phyloP scores from a whole-genome alignment of 2,888 invertebrate genomes.

The Oconnorella tubifera region DNA sequence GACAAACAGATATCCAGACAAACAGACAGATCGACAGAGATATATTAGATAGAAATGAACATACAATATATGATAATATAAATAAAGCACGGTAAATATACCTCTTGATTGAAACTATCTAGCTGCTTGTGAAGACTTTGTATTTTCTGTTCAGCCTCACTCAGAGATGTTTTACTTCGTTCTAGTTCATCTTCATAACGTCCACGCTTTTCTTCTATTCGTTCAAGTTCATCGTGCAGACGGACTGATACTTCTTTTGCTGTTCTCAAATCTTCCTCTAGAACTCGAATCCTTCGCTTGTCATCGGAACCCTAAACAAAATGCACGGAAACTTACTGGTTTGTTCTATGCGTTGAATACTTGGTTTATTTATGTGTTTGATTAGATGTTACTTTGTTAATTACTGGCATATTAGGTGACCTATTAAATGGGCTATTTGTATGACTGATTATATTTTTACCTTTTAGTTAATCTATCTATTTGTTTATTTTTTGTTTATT shows the following conservation, averaged over 20 bases:
- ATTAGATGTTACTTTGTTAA: too few species aligned
- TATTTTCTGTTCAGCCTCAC: slow-evolving; percentile 49
- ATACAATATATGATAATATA: too few species aligned
- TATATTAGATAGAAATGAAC: background rate
- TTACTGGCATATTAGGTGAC: too few species aligned
- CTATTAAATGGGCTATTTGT: too few species aligned
- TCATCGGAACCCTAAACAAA: slow-evolving; percentile 40
- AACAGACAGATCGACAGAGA: background rate
- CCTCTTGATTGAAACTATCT: slow-evolving; percentile 35
- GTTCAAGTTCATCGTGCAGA: slow-evolving; percentile 57
- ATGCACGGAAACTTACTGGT: too few species aligned
- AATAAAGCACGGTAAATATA: slow-evolving; percentile 5
- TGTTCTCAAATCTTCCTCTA: slow-evolving; percentile 80
- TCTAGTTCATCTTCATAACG: slow-evolving; percentile 71
- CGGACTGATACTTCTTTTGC: slow-evolving; percentile 64
- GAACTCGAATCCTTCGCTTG: slow-evolving; percentile 61
- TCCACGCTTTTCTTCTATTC: slow-evolving; percentile 69
- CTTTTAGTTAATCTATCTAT: too few species aligned
- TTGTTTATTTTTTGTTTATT: too few species aligned
- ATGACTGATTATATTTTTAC: too few species aligned
- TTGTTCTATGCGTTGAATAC: too few species aligned
- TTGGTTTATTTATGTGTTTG: too few species aligned
- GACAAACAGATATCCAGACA: background rate
- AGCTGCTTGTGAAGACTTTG: slow-evolving; percentile 51
- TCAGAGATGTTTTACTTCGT: slow-evolving; percentile 60